Conservation (phyloP, 2,888 invertebrate species). For the Toxonevra muliebris region DNA sequence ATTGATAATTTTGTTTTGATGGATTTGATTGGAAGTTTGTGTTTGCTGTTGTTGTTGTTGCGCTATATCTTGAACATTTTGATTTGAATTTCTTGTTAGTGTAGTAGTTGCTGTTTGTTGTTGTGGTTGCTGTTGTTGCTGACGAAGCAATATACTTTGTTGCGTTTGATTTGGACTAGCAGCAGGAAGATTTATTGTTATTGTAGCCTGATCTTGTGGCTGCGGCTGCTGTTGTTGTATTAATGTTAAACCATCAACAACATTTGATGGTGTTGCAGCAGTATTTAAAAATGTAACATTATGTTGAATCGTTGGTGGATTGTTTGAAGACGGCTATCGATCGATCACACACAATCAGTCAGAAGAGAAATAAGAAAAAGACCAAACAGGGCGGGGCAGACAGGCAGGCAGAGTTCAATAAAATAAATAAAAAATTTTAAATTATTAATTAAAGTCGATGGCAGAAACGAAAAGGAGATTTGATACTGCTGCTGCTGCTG, state of each 20-base stretch:
- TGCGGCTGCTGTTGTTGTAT: slow-evolving; percentile 2
- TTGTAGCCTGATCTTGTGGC: background rate
- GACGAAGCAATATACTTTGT: slow-evolving; percentile 7
- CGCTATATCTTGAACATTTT: slow-evolving; percentile 3
- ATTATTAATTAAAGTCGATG: background rate
- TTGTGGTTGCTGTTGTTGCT: slow-evolving; percentile 5
- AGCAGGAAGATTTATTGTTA: slow-evolving; percentile 1
- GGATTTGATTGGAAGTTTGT: slow-evolving; percentile 6
- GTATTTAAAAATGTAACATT: background rate
- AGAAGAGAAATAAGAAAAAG: background rate
- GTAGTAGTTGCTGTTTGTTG: background rate
- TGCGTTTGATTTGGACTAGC: slow-evolving; percentile 12
- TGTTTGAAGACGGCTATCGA: background rate
- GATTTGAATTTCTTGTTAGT: background rate
- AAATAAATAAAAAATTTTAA: background rate
- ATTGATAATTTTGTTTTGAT: slow-evolving; percentile 7
- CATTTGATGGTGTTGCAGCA: slow-evolving; percentile 8
- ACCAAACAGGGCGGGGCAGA: background rate
- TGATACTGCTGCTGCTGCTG: too few relatives aligned
- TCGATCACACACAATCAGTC: background rate
- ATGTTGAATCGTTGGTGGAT: background rate
- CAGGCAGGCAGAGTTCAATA: background rate
- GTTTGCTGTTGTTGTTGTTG: slow-evolving; percentile 14
- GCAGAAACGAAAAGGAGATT: too few relatives aligned
- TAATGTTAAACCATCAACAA: background rate